Evolutionary conservation across 2,888 invertebrate genomes (phyloP), one percentile per base, ranked within the genome.

Genomic region (Catocala nupta): DNA sequence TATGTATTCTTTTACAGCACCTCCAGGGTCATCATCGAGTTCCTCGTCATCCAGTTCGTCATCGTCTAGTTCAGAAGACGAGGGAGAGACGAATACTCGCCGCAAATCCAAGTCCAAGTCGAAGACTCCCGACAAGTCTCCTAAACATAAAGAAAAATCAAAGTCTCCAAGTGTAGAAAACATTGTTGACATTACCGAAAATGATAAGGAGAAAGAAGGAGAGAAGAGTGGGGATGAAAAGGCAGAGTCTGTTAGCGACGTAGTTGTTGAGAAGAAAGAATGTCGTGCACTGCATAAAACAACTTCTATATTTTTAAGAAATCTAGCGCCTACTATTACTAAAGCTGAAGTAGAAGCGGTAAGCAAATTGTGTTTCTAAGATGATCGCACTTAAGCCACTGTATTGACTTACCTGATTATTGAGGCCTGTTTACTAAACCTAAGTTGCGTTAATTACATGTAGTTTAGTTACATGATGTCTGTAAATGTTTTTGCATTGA

Each of bases 341-440:
- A 98, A 98, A 82, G 97, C 98, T 54, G 99, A 99, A 95, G 98
- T 99, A 5, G 99, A 99, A 95, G 97, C 97, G 42, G 97, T 99
- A 86, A 95, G 96, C 95, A 47, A 45, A 25, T 25, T 25, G 4
- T 25, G 25, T 25, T 25, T 25, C 25, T 25, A 25, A 25, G 25
- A 25, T 25, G 25, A 25, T 25, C 25, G 3, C 25, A 25, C 25
- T 25, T 25, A 3, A 3, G 25, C 25, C 25, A 25, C 25, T 25
- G 25, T 25, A 25, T 16, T 1, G 2, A 16, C 16, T 25, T 25
- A 3, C 25, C 25, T 25, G 25, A 25, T 4, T 25, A 25, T 25
- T 25, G 25, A 25, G 25, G 25, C 25, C 25, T 25, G 25, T 25
- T 25, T 25, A 25, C 25, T 25, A 25, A 25, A 25, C 25, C 25